Base-by-base conservation (phyloP, 2,113 vertebrate species). In the Nestor notabilis region DNA sequence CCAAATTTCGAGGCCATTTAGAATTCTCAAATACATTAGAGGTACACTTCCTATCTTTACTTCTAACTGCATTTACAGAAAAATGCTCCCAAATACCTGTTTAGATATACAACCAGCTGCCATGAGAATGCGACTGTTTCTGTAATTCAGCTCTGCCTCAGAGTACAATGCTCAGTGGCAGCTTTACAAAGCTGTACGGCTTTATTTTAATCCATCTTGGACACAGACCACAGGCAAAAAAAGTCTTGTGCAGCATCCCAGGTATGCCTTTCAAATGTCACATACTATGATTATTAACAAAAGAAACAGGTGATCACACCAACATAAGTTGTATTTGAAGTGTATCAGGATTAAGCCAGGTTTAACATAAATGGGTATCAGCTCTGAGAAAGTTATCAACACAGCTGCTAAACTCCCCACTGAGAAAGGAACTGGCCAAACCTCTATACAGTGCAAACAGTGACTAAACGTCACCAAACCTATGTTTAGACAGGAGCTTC, bases 1-100 rank as follows among this genome's bases (percentile, higher is more conserved):
- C 5, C 0, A 0, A 4, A 1, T 14, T 28, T 16, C 12, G 27
- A 17, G 2, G 11, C 2, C 1, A 21, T 10, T 33, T 4, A 23
- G 35, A 10, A 7, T 37, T 76, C 17, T 28, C 13, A 18, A 7
- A 80, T 0, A 11, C 12, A 1, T 41, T 3, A 7, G 5, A 75
- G 56, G 29, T 0, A 31, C 0, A 3, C 0, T 15, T 14, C 11
- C 18, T 4, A 0, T 8, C 24, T 66, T 68, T 5, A 19, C 4
- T 52, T 31, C 47, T 29, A 49, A 13, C 1, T 10, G 28, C 1
- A 0, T 4, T 21, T 13, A 24, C 5, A 33, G 52, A 10, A 50
- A 33, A 69, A 23, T 0, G 0, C 12, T 10, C 24, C 37, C 24
- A 23, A 77, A 4, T 3, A 25, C 4, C 28, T 35, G 20, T 13